Percentiles rank a stretch among this genome's conserved stretches.
These are phyloP conservation scores for Anomalospiza imberbis DNA, from an alignment of 2,797 vertebrate genomes.

Conservation along the genomic window DNA sequence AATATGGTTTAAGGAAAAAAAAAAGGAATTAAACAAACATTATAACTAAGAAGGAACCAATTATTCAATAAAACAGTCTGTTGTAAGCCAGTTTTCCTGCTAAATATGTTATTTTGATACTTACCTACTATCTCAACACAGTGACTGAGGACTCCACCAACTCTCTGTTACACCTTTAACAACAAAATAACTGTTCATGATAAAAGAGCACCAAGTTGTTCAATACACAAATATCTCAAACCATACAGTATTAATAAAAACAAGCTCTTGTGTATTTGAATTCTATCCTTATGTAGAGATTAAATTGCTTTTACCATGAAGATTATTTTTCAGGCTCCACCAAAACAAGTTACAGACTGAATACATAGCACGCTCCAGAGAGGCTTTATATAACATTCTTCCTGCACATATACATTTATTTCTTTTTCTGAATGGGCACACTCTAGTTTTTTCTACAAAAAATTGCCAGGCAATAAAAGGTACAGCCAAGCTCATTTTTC, in stretches of 20 bases:
- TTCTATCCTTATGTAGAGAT: not conserved
- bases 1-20: not conserved
- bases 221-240: not conserved
- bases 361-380: fast-evolving
- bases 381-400: fast-evolving
- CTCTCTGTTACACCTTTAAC: not conserved
- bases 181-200: not conserved
- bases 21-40: not conserved
- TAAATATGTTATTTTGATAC: not conserved
- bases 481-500: fast-evolving
- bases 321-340: not conserved
- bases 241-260: not conserved
- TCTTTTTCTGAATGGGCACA: fast-evolving
- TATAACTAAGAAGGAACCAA: not conserved
- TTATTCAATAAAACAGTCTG: not conserved
- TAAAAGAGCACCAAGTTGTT: fast-evolving
- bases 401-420: not conserved
- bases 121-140: not conserved
- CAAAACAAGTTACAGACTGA: not conserved
- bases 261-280: not conserved
- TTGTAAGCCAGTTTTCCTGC: not conserved
- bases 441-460: not conserved
- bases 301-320: not conserved
- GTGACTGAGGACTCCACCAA: fast-evolving
- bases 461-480: not conserved